phyloP scores from a whole-genome alignment of 1,140 invertebrate genomes.

The Orius laevigatus region DNA sequence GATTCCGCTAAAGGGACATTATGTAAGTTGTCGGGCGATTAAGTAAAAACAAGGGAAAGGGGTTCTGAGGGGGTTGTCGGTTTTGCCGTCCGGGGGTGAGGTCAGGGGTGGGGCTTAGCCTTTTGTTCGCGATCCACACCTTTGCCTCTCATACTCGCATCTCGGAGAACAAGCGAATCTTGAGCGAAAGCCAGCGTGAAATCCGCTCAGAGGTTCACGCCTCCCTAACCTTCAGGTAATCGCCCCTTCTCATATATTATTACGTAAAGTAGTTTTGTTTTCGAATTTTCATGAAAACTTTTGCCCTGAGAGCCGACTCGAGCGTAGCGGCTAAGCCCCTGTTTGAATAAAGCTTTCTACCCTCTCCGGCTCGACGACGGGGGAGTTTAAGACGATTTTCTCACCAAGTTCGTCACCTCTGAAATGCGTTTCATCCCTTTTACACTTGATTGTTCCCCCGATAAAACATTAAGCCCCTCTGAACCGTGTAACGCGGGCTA shows the following conservation, averaged over 20 bases:
- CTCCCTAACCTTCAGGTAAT: conserved; percentile 15
- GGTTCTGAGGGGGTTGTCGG: too few species aligned
- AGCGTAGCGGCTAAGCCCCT: conserved; percentile 10
- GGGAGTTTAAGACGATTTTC: conserved; percentile 18
- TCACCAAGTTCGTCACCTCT: conserved; percentile 15
- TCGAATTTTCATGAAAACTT: conserved; percentile 17
- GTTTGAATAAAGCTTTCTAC: conserved; percentile 17
- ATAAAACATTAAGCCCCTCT: conserved; percentile 11
- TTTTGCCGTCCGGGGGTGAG: too few species aligned
- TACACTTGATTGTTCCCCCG: conserved; percentile 19
- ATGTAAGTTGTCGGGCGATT: conserved; percentile 3
- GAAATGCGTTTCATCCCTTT: conserved; percentile 18
- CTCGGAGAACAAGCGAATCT: background rate
- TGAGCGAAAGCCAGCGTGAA: conserved; percentile 16
- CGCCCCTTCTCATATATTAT: conserved; percentile 17
- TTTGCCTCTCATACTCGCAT: too few species aligned
- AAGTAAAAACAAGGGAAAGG: conserved; percentile 2
- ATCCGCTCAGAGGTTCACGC: conserved; percentile 18
- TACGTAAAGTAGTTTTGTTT: conserved; percentile 20
- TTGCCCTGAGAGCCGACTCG: background rate
- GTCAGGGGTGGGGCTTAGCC: background rate
- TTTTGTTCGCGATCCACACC: background rate
- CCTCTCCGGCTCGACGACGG: background rate
- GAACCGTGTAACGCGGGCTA: conserved; percentile 7
- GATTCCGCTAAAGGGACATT: background rate